Percentiles rank a stretch among this genome's conserved stretches.
Evolutionary conservation across 2,888 invertebrate species (phyloP).

Genomic region (Alitta virens): DNA sequence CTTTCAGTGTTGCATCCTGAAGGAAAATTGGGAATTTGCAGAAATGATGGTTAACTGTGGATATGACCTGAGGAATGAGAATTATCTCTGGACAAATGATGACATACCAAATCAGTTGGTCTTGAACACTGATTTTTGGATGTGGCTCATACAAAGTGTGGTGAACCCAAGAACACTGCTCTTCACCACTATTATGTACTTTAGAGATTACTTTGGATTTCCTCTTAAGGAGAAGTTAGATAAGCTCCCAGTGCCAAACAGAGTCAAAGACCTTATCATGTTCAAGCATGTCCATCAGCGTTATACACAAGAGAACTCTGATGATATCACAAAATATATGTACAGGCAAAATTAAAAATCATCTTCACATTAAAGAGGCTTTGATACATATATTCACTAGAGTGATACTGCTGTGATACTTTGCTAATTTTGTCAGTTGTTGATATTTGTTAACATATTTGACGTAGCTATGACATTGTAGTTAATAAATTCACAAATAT

Average conservation of each 20-base stretch:
- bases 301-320: no score
- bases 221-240: not conserved
- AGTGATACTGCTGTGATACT: no score
- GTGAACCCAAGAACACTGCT: not conserved
- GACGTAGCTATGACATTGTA: no score
- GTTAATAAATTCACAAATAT: no score
- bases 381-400: no score
- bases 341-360: no score
- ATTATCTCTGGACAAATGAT: constrained; percentile 1
- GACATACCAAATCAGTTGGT: not conserved
- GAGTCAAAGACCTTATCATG: not conserved
- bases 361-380: no score
- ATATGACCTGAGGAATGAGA: not conserved
- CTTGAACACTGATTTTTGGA: constrained; percentile 1
- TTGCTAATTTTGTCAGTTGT: no score
- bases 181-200: no score
- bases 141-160: not conserved
- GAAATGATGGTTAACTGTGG: not conserved
- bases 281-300: not conserved
- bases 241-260: not conserved
- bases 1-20: not conserved
- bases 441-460: no score
- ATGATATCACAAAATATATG: no score
- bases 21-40: not conserved
- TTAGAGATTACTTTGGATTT: not conserved